phyloP scores from a whole-genome alignment of 2,888 invertebrate genomes.

The Carterocephalus palaemon region DNA sequence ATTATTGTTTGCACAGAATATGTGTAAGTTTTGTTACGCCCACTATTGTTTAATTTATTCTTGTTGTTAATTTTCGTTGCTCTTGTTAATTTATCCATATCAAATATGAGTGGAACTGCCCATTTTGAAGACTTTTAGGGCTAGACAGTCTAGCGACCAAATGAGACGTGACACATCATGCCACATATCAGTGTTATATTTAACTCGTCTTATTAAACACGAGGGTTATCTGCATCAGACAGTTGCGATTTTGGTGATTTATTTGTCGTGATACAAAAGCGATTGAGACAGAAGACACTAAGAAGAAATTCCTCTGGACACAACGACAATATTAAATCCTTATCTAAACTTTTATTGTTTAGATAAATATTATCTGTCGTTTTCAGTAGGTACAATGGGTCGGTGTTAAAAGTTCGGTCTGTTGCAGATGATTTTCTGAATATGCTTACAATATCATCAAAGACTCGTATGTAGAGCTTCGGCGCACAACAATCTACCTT shows the following conservation, averaged over 20 bases:
- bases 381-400: too few species aligned
- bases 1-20: slow-evolving; percentile 8
- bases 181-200: slow-evolving; percentile 71
- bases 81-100: slow-evolving; percentile 7
- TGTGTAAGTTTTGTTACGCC: slow-evolving; percentile 8
- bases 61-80: slow-evolving; percentile 10
- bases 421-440: slow-evolving; percentile 38
- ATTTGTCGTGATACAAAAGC: too few species aligned
- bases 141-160: slow-evolving; percentile 60
- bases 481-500: slow-evolving; percentile 56
- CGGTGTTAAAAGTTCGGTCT: slow-evolving; percentile 26
- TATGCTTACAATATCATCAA: slow-evolving; percentile 61
- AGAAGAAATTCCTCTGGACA: slow-evolving; percentile 44
- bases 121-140: slow-evolving; percentile 41
- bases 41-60: slow-evolving; percentile 15
- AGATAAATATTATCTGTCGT: too few species aligned
- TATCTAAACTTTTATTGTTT: too few species aligned
- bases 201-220: slow-evolving; percentile 45
- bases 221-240: too few species aligned
- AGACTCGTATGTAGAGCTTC: slow-evolving; percentile 61
- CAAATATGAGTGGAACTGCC: slow-evolving; percentile 36
- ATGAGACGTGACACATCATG: slow-evolving; percentile 71
- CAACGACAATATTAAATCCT: slow-evolving; percentile 24
- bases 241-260: too few species aligned
- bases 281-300: too few species aligned